These are phyloP conservation scores for Martes martes DNA, from an alignment of 2,113 vertebrate species.

Conservation along the genomic window DNA sequence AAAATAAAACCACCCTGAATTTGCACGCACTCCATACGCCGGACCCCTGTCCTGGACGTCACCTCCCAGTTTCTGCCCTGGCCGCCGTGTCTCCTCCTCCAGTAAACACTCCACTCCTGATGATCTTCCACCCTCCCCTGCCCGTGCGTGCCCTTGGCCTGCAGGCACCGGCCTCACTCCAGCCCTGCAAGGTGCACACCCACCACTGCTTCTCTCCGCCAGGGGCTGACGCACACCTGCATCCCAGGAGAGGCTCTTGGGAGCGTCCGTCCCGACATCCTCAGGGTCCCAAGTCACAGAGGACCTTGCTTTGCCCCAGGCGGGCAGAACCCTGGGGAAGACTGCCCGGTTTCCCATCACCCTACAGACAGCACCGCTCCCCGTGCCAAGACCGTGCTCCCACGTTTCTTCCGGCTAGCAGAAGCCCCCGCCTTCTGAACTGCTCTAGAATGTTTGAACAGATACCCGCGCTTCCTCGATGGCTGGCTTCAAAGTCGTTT, in stretches of 20 bases:
- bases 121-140: not conserved
- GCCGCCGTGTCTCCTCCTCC: not conserved
- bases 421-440: not conserved
- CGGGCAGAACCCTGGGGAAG: not conserved
- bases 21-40: not conserved
- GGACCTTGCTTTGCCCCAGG: not conserved
- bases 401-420: not conserved
- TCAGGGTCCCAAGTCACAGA: not conserved
- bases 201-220: not conserved
- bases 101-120: not conserved
- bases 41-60: not conserved
- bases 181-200: not conserved
- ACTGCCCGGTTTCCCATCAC: not conserved
- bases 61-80: not conserved
- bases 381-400: not conserved
- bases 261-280: not conserved
- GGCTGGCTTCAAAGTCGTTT: not conserved
- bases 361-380: not conserved
- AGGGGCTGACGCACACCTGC: not conserved
- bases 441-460: not conserved
- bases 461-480: not conserved
- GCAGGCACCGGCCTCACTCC: not conserved
- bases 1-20: not conserved
- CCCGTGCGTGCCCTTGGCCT: not conserved
- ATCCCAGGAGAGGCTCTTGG: accelerated